Base-by-base conservation (phyloP, 2,888 invertebrate species). In the Brachynemurus nebulosus region DNA sequence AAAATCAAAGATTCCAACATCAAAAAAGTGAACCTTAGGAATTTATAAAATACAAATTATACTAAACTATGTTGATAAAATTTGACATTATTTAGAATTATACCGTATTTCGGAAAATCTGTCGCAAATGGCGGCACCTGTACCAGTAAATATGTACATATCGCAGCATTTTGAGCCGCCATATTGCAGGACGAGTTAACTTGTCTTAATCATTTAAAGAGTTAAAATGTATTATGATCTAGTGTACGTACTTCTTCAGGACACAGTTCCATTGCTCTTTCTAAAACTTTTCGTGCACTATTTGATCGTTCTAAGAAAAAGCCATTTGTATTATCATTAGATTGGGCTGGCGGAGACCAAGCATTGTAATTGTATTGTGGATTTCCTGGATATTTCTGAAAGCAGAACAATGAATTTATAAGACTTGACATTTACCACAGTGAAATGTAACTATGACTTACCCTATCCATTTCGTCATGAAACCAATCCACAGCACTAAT, bases 311-410 rank as follows among this genome's bases (percentile, higher is more conserved):
- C 95, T 52, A 96, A 67, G 70, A 89, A 92, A 64, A 88, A 95
- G 42, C 93, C 92, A 61, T 89, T 93, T 25, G 92, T 86, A 16
- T 86, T 88, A 61, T 96, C 95, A 65, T 95, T 95, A 45, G 92
- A 92, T 55, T 90, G 89, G 17, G 89, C 85, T 14, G 92, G 91
- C 6, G 90, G 89, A 59, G 93, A 93, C 90, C 92, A 93, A 49
- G 88, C 86, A 58, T 80, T 88, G 62, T 91, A 92, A 43, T 84
- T 80, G 62, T 91, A 92, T 56, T 80, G 79, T 18, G 75, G 67
- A 54, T 75, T 75, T 12, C 70, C 63, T 9, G 72, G 69, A 53
- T 73, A 74, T 4, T 64, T 68, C 56, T 6, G 12, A 3, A 41
- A 35, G n/a, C 23, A 33, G 3, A 21, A 37, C 5, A 11, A 6